Evolutionary conservation across 2,888 invertebrate species (phyloP), one percentile per base, ranked within the genome.

Genomic region (Steinernema hermaphroditum): DNA sequence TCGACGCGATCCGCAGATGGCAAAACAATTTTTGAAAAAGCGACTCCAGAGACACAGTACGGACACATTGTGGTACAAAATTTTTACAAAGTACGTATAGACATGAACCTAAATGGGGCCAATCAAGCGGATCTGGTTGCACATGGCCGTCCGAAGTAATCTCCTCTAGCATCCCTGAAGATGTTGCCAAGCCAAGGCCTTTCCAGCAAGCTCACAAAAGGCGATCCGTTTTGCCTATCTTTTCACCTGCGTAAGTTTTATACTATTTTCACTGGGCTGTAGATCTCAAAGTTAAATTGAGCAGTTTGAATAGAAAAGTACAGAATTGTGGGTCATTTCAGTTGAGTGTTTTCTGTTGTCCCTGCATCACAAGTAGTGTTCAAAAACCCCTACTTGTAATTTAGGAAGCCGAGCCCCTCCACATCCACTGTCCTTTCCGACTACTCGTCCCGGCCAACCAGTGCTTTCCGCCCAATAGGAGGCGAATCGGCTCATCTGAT

Each of bases 211-310:
- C 34, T 6, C 62, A 71, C 37, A 54, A 72, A n/a, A 72, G 78
- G 19, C 78, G 76, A 1, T 76, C 76, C 12, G 73, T 77, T 16
- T 75, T 78, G 43, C 78, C 78, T 1, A 73, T 78, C 16, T 78
- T 78, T 72, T 71, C 76, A 12, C 72, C 74, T 0, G 69, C 74
- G 62, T 62, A 32, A 62, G 62, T 62, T 46, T 46, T 4, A 16
- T 46, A 9, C 16, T 16, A 4, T 4, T 46, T 46, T 46, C 8
- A 19, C 4, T 43, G 14, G 8, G 9, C 43, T 43, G 43, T 8
- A 43, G 9, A 14, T 43, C 14, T 43, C 9, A 43, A 43, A 43
- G 9, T 43, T 43, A n/a, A n/a, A n/a, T n/a, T n/a, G n/a, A n/a
- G n/a, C n/a, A n/a, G n/a, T n/a, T n/a, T n/a, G n/a, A n/a, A n/a